These are phyloP conservation scores for Cydia strobilella DNA, from an alignment of 1,140 invertebrate species.

Conservation along the genomic window DNA sequence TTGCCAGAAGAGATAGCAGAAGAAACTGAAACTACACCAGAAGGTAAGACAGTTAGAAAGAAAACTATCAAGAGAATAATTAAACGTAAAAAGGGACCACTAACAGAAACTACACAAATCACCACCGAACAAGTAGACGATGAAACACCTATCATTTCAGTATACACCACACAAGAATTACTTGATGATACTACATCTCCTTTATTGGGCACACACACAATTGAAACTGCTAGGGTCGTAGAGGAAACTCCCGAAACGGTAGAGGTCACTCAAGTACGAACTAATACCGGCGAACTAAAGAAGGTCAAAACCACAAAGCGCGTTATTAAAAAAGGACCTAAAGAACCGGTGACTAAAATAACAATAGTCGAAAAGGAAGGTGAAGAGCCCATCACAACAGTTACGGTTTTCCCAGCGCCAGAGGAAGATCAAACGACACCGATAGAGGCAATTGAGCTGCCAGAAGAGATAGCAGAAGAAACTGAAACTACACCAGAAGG, in stretches of 20 bases:
- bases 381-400: not conserved
- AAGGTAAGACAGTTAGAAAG: too few species aligned
- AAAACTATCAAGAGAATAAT: too few species aligned
- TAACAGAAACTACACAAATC: too few species aligned
- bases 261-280: constrained; percentile 62
- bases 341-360: constrained; percentile 66
- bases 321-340: too few species aligned
- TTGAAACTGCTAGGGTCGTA: constrained; percentile 7
- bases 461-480: too few species aligned
- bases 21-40: too few species aligned
- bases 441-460: constrained; percentile 52
- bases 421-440: not conserved
- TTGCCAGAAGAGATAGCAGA: too few species aligned
- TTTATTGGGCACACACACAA: not conserved
- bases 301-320: constrained; percentile 51
- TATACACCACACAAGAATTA: not conserved
- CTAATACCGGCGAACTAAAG: constrained; percentile 47
- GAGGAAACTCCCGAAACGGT: constrained; percentile 37
- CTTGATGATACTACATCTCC: constrained; percentile 15
- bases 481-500: too few species aligned
- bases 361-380: constrained; percentile 68
- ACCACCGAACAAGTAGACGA: too few species aligned
- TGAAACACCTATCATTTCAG: too few species aligned
- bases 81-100: too few species aligned
- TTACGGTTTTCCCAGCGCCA: not conserved